phyloP scores from a whole-genome alignment of 2,888 invertebrate genomes.

The Priocnemis perturbator region DNA sequence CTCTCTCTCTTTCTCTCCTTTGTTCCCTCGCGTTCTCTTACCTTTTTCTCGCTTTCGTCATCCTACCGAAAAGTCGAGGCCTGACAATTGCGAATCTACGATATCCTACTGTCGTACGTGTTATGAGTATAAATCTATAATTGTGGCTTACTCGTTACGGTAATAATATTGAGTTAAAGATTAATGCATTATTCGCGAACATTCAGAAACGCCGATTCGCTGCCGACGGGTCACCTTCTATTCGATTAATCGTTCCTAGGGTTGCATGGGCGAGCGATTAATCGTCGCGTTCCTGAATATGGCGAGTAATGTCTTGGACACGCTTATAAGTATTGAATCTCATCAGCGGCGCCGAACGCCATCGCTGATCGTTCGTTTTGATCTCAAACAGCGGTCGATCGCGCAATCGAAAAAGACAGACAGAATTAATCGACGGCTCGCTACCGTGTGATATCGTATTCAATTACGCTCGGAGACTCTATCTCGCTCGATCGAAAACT shows the following conservation, averaged over 20 bases:
- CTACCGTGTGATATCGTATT: slow-evolving; percentile 7
- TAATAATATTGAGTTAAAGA: slow-evolving; percentile 51
- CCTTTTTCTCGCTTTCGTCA: too few species aligned
- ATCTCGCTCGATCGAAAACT: background rate
- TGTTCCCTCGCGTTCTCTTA: background rate
- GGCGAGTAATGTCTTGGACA: slow-evolving; percentile 59
- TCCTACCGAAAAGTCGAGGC: too few species aligned
- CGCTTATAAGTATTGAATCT: slow-evolving; percentile 56
- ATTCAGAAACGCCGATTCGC: slow-evolving; percentile 54
- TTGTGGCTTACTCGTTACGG: slow-evolving; percentile 43
- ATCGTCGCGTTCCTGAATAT: slow-evolving; percentile 61
- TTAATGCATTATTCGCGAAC: slow-evolving; percentile 61
- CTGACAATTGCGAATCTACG: too few species aligned
- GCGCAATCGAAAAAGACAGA: slow-evolving; percentile 25
- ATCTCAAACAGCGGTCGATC: slow-evolving; percentile 34
- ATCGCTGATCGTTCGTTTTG: slow-evolving; percentile 40
- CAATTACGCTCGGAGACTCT: background rate
- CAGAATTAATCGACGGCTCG: slow-evolving; percentile 1
- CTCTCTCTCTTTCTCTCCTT: too few species aligned
- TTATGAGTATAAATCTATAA: slow-evolving; percentile 49
- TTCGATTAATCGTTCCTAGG: slow-evolving; percentile 8
- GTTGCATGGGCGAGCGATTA: slow-evolving; percentile 4
- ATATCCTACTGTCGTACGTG: background rate
- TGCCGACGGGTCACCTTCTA: background rate
- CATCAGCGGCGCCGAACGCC: slow-evolving; percentile 45